phyloP scores from a whole-genome alignment of 1,140 invertebrate genomes.

The Monomorium pharaonis region DNA sequence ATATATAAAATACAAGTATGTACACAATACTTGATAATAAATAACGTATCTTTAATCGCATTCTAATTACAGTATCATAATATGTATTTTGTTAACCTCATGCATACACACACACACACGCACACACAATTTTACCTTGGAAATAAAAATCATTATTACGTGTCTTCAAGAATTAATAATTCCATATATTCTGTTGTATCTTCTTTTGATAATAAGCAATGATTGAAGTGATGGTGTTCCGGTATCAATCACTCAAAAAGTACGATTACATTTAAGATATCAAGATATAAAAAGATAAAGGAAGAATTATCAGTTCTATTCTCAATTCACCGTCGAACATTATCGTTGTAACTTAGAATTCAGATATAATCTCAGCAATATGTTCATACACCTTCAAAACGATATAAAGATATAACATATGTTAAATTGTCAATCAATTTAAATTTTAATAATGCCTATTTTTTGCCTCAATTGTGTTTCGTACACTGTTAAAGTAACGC shows the following conservation, averaged over 20 bases:
- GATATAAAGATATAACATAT: not conserved
- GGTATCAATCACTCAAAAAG: not conserved
- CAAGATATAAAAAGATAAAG: conserved; percentile 1
- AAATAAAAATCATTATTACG: conserved; percentile 11
- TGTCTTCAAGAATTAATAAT: not conserved
- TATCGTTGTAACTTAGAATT: conserved; percentile 12
- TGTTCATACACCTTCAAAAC: not conserved
- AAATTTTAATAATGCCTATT: not conserved
- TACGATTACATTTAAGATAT: not conserved
- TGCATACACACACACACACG: not conserved
- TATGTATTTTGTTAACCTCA: not conserved
- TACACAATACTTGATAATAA: no score
- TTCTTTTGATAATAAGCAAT: not conserved
- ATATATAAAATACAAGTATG: not conserved
- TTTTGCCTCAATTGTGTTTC: not conserved
- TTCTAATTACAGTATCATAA: not conserved
- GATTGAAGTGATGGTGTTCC: not conserved
- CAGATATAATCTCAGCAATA: not conserved
- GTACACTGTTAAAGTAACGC: not conserved
- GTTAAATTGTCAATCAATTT: not conserved
- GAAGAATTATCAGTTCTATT: not conserved
- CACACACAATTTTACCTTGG: not conserved
- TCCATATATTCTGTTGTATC: not conserved
- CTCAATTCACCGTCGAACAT: not conserved
- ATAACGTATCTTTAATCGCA: not conserved